These are phyloP conservation scores for Lagopus muta DNA, from an alignment of 2,113 vertebrate species.

Conservation along the genomic window DNA sequence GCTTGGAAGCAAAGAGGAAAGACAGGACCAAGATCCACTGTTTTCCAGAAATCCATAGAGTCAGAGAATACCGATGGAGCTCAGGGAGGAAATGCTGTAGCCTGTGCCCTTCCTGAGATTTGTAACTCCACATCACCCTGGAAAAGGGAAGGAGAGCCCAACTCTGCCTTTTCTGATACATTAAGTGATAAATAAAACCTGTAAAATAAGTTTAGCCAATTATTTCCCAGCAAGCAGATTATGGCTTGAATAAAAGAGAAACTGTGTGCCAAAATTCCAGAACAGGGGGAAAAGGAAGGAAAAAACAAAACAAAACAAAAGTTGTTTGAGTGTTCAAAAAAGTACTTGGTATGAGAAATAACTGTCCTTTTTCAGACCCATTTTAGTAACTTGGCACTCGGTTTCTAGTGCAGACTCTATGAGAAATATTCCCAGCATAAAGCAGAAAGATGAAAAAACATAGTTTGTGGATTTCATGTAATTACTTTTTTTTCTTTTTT, in stretches of 20 bases:
- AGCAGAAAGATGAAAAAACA: background rate
- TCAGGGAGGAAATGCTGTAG: background rate
- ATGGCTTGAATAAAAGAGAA: background rate
- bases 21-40: background rate
- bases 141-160: accelerated
- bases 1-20: background rate
- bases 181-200: background rate
- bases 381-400: background rate
- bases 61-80: background rate
- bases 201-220: background rate
- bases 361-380: background rate
- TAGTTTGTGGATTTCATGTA: background rate
- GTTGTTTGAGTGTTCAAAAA: background rate
- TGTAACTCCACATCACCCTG: background rate
- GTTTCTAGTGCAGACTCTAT: background rate
- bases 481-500: background rate
- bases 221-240: background rate
- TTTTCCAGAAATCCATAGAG: background rate
- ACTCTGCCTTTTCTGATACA: background rate
- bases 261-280: background rate
- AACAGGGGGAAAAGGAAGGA: background rate
- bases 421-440: background rate
- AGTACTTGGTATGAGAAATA: background rate
- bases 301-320: background rate
- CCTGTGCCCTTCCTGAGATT: background rate